Evolutionary conservation across 2,888 invertebrate genomes (phyloP), one percentile per base, ranked within the genome.

Genomic region (Nephrotoma guestfalica): DNA sequence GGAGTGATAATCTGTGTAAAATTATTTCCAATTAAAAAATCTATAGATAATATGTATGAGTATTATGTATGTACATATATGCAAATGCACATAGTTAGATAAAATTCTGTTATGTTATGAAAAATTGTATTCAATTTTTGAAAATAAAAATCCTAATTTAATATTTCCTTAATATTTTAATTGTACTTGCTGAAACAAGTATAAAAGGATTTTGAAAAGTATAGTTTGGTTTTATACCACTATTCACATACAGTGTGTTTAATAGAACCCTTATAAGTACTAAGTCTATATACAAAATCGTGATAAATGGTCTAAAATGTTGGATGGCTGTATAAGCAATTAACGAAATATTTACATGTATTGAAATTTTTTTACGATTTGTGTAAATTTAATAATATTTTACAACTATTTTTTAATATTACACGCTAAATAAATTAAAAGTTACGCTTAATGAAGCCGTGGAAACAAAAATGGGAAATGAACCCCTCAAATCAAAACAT

Each of bases 401-500:
- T 30, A 41, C 6, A 84, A 6, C 4, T 41, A 84, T 84, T 41
- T 84, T 84, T 6, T 41, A 84, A 41, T 84, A 84, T 15, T 84
- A 41, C 9, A 84, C 84, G 6, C 1, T 84, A 84, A 41, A 13
- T 41, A 84, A 84, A 42, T n/a, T 84, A 13, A 84, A 84, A 84
- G 42, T 84, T 41, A 41, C 5, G 6, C 42, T 84, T 4, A 42
- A 84, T 41, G 42, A 84, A 84, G 42, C 41, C 7, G 84, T 84
- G 6, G 42, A 41, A 84, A 7, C 5, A 2, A n/a, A 84, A 0
- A 18, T 95, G 83, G 92, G 93, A 85, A 92, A 93, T 47, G 90
- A 93, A 87, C 91, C 91, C 87, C 89, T 92, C 18, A 96, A 95
- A 90, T 94, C 95, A 0, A 93, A 94, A 86, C 93, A 94, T 87